Conservation (phyloP, 2,888 invertebrate genomes). For the Cheilosia vernalis region DNA sequence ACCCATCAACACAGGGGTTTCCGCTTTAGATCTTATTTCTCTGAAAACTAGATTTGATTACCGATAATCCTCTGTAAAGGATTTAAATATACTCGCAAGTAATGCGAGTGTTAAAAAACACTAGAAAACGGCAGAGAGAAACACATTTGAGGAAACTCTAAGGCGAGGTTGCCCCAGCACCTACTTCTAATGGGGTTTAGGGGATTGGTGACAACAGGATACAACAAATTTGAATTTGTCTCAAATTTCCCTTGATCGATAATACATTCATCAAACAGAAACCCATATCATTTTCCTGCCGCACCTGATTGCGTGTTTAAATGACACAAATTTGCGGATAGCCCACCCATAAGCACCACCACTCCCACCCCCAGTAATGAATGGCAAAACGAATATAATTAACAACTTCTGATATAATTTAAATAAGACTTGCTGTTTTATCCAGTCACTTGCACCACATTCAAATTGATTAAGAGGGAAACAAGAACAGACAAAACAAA, state of each 20-base stretch:
- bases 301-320: slow-evolving; percentile 62
- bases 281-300: slow-evolving; percentile 46
- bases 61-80: too few relatives aligned
- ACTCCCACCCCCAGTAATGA: background rate
- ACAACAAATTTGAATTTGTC: background rate
- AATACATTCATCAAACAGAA: slow-evolving; percentile 23
- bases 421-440: background rate
- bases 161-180: too few relatives aligned
- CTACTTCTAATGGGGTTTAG: too few relatives aligned
- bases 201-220: background rate
- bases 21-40: too few relatives aligned
- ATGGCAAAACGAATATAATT: slow-evolving; percentile 7
- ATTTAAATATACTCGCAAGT: too few relatives aligned
- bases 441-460: background rate
- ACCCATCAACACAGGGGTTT: too few relatives aligned
- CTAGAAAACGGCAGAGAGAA: too few relatives aligned
- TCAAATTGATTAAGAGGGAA: background rate
- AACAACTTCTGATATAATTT: slow-evolving; percentile 16
- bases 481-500: background rate
- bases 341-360: slow-evolving; percentile 28
- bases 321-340: slow-evolving; percentile 31
- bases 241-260: too few relatives aligned
- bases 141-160: too few relatives aligned
- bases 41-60: too few relatives aligned
- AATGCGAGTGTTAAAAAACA: too few relatives aligned